Base-by-base conservation (phyloP, 2,888 invertebrate genomes). In the Polymixis flavicincta region DNA sequence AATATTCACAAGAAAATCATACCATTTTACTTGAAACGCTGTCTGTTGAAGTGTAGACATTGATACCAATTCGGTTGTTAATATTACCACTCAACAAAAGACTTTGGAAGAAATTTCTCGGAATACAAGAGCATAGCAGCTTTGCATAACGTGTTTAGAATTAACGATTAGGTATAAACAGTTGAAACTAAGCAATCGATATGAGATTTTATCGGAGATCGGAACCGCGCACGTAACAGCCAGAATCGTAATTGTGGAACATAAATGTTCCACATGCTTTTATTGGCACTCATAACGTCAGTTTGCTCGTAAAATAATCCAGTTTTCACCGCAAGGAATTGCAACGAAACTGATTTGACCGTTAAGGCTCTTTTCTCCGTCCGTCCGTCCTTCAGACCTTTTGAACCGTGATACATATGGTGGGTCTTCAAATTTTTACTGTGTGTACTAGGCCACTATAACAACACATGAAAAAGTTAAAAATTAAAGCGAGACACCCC, bases 181-280 rank as follows among this genome's bases (percentile, higher is more conserved):
- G 42, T 78, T 45, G 28, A 37, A 67, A 64, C 59, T 52, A 50
- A n/a, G 32, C 63, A 65, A 80, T 82, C 85, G 68, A 61, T 65
- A 54, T 7, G 17, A 71, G 64, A 82, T 82, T 82, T 71, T 71
- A 82, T 76, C 82, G 37, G 3, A 61, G 55, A 71, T 85, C 52
- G 22, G 32, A 71, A 71, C 68, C 60, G 25, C n/a, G 32, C 45
- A 71, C 70, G 76, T 82, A 75, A 85, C 52, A 60, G 48, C 37
- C 32, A 8, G 48, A 80, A 54, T 68, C 54, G 66, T 70, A 71
- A 71, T 32, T 45, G 50, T 50, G 14, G 60, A 64, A 71, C 60
- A 75, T 68, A 42, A 85, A 59, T 28, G 48, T 80, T 54, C 32
- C 42, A 42, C 19, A 71, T 63, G 69, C 54, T 67, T 68, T 64